phyloP scores from a whole-genome alignment of 2,113 vertebrate genomes.

The Gnathochromis pfefferi region DNA sequence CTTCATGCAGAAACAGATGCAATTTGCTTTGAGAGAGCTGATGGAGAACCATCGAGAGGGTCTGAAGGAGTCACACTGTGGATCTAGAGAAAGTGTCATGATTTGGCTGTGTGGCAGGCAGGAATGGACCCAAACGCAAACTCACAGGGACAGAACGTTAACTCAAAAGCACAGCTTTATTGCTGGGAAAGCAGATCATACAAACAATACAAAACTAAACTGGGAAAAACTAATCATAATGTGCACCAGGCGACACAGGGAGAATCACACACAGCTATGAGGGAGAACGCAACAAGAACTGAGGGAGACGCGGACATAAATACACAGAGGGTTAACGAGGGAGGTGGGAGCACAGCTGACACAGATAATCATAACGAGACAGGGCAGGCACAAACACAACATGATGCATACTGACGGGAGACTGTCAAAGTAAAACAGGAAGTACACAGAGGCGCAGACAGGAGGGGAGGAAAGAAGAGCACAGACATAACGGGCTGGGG shows the following conservation, averaged over 20 bases:
- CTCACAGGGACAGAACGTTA: background rate
- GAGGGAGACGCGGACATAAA: rapidly evolving
- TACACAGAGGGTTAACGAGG: background rate
- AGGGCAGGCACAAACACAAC: rapidly evolving
- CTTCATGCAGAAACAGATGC: background rate
- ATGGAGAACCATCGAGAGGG: background rate
- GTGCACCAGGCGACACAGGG: background rate
- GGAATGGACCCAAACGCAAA: background rate
- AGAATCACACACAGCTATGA: background rate
- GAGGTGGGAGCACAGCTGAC: background rate
- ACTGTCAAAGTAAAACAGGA: background rate
- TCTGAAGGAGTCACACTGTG: background rate
- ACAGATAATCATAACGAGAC: rapidly evolving
- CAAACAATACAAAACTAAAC: background rate
- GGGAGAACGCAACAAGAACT: background rate
- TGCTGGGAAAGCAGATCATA: background rate
- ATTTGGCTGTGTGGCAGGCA: background rate
- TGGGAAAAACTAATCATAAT: background rate
- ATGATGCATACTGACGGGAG: background rate
- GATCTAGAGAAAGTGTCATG: background rate
- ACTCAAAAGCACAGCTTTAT: background rate
- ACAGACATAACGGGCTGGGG: background rate
- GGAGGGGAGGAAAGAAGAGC: background rate
- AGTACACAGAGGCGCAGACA: background rate
- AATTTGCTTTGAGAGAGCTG: background rate